These are phyloP conservation scores for Hyposmocoma kahamanoa DNA, from an alignment of 1,140 invertebrate species.

Conservation along the genomic window DNA sequence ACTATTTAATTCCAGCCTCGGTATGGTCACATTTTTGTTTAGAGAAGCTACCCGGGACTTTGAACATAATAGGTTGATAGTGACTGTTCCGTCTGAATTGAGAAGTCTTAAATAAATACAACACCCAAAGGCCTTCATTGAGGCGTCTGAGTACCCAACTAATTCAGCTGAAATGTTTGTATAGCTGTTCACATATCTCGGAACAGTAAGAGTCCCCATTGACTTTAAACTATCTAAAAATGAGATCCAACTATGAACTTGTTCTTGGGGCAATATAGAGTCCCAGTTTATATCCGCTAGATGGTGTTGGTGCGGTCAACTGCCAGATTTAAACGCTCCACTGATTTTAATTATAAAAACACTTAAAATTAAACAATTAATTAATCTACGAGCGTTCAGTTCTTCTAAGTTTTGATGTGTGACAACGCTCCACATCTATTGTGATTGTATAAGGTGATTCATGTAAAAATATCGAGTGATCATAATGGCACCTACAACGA, in stretches of 20 bases:
- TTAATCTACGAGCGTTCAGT: no score
- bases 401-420: no score
- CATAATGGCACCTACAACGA: no score
- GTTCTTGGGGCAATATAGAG: not conserved
- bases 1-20: constrained; percentile 1
- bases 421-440: no score
- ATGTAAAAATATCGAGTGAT: no score
- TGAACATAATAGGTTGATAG: not conserved
- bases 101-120: not conserved
- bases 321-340: no score
- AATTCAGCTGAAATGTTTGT: not conserved
- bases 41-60: not conserved
- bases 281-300: not conserved
- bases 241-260: not conserved
- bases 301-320: no score
- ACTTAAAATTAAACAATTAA: no score
- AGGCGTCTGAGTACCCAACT: not conserved
- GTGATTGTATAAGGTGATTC: no score
- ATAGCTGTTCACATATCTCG: not conserved
- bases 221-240: not conserved
- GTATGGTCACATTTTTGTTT: constrained; percentile 1
- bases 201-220: not conserved
- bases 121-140: not conserved
- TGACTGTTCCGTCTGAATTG: not conserved
- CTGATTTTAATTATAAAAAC: no score